phyloP scores from a whole-genome alignment of 2,888 invertebrate genomes.

The Volucella inanis region DNA sequence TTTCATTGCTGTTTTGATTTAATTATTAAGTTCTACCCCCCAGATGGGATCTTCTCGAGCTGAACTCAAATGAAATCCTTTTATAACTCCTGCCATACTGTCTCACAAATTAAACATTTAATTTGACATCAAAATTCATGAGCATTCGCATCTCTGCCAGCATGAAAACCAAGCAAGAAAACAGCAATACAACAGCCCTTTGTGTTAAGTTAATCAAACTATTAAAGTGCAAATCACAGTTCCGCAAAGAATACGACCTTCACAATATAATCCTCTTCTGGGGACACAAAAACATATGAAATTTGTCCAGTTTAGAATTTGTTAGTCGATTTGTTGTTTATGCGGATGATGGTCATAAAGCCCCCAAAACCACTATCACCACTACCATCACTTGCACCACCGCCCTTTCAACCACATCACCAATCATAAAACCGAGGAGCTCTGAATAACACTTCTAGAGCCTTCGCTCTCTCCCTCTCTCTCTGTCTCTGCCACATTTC shows the following conservation, averaged over 20 bases:
- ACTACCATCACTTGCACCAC: not conserved
- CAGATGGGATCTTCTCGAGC: slow-evolving; percentile 10
- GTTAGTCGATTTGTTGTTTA: slow-evolving; percentile 67
- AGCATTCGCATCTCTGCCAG: slow-evolving; percentile 1
- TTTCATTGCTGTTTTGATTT: slow-evolving; percentile 44
- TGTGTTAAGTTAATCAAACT: slow-evolving; percentile 66
- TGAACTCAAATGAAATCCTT: slow-evolving; percentile 24
- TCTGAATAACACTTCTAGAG: not conserved
- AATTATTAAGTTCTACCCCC: slow-evolving; percentile 39
- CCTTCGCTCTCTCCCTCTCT: not conserved
- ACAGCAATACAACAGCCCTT: not conserved
- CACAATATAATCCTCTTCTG: slow-evolving; percentile 16
- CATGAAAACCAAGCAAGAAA: slow-evolving; percentile 1
- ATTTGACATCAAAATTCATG: slow-evolving; percentile 55
- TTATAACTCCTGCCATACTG: slow-evolving; percentile 6
- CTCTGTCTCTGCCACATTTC: not conserved
- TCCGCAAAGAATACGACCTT: not conserved
- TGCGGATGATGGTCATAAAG: slow-evolving; percentile 63
- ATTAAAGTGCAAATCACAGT: slow-evolving; percentile 53
- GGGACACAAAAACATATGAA: slow-evolving; percentile 10
- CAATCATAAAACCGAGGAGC: slow-evolving; percentile 45
- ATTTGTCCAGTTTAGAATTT: slow-evolving; percentile 63
- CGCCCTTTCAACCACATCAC: not conserved
- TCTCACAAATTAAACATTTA: slow-evolving; percentile 54
- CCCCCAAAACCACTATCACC: not conserved